Evolutionary conservation across 2,888 invertebrate species (phyloP), one percentile per base, ranked within the genome.

Genomic region (Pedicia rivosa): DNA sequence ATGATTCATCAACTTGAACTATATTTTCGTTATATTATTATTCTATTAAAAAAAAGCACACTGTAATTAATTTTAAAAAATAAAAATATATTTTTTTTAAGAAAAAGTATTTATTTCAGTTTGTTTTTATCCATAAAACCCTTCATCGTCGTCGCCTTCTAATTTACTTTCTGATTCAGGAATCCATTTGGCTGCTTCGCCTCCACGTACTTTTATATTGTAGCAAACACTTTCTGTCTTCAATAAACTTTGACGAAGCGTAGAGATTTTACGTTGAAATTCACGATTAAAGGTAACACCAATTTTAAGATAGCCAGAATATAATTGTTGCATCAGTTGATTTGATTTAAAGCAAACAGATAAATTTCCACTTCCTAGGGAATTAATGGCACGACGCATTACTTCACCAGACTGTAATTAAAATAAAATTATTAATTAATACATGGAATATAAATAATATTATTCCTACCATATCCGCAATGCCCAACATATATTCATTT

Each of bases 371-470:
- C 70, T 69, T 1, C 81, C 75, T 38, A 90, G 67, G 47, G 78
- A 78, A 52, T 81, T 84, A 6, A 92, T 83, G 37, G 87, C 84
- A 46, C 78, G 72, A 35, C 91, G 67, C 91, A 92, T 92, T 29
- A 91, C 56, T 57, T 92, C 92, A 1, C 91, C 91, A 0, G 86
- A 87, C n/a, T n/a, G n/a, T n/a, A n/a, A n/a, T n/a, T n/a, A n/a
- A n/a, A n/a, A n/a, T n/a, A n/a, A n/a, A n/a, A n/a, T n/a, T n/a
- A n/a, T n/a, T n/a, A n/a, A n/a, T n/a, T n/a, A n/a, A n/a, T n/a
- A n/a, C n/a, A n/a, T n/a, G n/a, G n/a, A n/a, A n/a, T n/a, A n/a
- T n/a, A n/a, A n/a, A n/a, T n/a, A n/a, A n/a, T n/a, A n/a, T n/a
- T n/a, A n/a, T n/a, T n/a, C n/a, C n/a, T n/a, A n/a, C n/a, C 19